Evolutionary conservation across 2,797 vertebrate species (phyloP).

Genomic region (Tympanoctomys barrerae): DNA sequence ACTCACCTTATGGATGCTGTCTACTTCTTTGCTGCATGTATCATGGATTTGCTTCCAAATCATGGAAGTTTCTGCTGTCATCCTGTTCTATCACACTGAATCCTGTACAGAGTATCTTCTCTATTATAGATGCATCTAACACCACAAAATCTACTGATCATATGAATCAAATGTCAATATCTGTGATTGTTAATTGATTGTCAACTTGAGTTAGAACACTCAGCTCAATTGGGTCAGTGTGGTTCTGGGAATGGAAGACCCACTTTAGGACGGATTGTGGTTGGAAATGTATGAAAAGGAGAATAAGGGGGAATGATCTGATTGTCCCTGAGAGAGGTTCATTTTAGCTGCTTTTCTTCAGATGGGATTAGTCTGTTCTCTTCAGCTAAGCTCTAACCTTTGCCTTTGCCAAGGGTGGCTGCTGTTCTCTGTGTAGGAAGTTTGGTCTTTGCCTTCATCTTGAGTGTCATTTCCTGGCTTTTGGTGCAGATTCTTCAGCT

Average conservation of each 20-base stretch:
- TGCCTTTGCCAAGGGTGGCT: neutral
- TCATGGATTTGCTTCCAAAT: neutral
- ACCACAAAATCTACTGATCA: neutral
- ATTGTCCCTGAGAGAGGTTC: neutral
- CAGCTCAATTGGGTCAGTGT: neutral
- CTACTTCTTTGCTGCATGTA: neutral
- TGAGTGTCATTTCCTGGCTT: neutral
- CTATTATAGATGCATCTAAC: neutral
- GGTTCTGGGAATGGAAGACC: neutral
- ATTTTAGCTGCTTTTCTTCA: neutral
- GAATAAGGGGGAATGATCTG: neutral
- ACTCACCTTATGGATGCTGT: neutral
- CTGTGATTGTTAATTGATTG: neutral
- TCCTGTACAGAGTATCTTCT: neutral
- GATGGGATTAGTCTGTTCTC: neutral
- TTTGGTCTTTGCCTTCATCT: neutral
- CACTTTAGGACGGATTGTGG: neutral
- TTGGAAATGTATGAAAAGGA: neutral
- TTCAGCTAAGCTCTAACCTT: neutral
- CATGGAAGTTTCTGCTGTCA: neutral
- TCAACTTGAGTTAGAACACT: neutral
- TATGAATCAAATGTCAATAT: neutral
- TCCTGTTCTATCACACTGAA: neutral
- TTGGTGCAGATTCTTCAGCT: neutral
- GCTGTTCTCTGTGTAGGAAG: neutral